Conservation (phyloP, 2,113 vertebrate genomes). For the Cnemophilus loriae region DNA sequence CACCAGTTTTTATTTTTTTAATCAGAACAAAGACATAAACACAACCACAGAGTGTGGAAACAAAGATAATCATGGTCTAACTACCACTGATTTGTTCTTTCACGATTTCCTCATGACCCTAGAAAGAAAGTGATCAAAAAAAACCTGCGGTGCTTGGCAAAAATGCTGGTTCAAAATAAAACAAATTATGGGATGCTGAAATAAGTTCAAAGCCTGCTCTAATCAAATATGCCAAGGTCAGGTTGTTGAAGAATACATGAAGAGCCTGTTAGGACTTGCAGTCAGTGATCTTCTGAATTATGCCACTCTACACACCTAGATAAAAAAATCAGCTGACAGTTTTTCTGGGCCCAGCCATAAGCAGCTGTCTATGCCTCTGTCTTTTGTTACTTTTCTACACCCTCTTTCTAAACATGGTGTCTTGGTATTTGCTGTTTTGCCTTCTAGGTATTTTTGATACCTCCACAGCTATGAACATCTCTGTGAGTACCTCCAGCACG, state of each 20-base stretch:
- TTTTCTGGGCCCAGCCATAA: not conserved
- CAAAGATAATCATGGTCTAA: not conserved
- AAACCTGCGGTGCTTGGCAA: not conserved
- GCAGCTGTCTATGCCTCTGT: not conserved
- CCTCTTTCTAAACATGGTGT: not conserved
- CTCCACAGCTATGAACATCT: not conserved
- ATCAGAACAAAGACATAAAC: not conserved
- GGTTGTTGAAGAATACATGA: not conserved
- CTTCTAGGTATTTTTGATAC: not conserved
- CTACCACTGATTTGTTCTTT: not conserved
- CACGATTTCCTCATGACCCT: not conserved
- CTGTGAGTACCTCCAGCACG: not conserved
- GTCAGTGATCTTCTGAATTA: not conserved
- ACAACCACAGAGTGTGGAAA: not conserved
- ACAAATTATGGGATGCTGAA: not conserved
- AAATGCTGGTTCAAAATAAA: not conserved
- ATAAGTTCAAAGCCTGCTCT: not conserved
- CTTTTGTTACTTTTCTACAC: not conserved
- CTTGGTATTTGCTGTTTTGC: not conserved
- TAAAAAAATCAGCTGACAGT: not conserved
- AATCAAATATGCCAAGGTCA: not conserved
- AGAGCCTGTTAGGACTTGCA: not conserved
- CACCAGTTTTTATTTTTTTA: not conserved
- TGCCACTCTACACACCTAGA: fast-evolving
- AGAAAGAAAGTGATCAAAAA: not conserved